Evolutionary conservation across 2,888 invertebrate genomes (phyloP), one percentile per base, ranked within the genome.

Genomic region (Molanna angustata): DNA sequence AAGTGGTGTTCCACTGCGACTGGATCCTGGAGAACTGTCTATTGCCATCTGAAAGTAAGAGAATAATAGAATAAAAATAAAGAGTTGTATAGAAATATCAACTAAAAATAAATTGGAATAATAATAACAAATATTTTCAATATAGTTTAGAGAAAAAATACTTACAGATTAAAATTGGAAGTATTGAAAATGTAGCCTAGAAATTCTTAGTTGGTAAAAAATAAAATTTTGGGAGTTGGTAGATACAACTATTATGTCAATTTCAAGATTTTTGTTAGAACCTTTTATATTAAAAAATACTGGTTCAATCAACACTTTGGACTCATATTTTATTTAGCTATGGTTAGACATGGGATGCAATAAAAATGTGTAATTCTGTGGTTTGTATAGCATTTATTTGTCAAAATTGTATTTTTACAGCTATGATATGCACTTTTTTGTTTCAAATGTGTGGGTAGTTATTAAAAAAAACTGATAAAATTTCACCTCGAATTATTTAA

Each of bases 401-500:
- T 84, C 85, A 85, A 84, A 83, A 85, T 84, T 82, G 80, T 80
- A 81, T 82, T 84, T 84, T 88, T 88, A 89, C 88, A 88, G 85
- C 88, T 89, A 89, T 89, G 88, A 89, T 89, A 89, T 89, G 89
- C 89, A 88, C 88, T 85, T 82, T 83, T 84, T 82, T 80, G 84
- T 82, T 82, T 81, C 82, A 78, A 84, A 78, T 69, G 62, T 56
- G 58, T 58, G 43, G 46, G n/a, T n/a, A n/a, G n/a, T n/a, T n/a
- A n/a, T n/a, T n/a, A n/a, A n/a, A n/a, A n/a, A n/a, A n/a, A n/a
- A n/a, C n/a, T n/a, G n/a, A n/a, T n/a, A n/a, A n/a, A n/a, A n/a
- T n/a, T n/a, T n/a, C n/a, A n/a, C n/a, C n/a, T n/a, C n/a, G n/a
- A n/a, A n/a, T n/a, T n/a, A n/a, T n/a, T n/a, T n/a, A n/a, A n/a